A percentile compares a stretch with the other conserved stretches of the same genome.
Evolutionary conservation across 2,113 vertebrate genomes (phyloP).

Genomic region (Tinamus guttatus): DNA sequence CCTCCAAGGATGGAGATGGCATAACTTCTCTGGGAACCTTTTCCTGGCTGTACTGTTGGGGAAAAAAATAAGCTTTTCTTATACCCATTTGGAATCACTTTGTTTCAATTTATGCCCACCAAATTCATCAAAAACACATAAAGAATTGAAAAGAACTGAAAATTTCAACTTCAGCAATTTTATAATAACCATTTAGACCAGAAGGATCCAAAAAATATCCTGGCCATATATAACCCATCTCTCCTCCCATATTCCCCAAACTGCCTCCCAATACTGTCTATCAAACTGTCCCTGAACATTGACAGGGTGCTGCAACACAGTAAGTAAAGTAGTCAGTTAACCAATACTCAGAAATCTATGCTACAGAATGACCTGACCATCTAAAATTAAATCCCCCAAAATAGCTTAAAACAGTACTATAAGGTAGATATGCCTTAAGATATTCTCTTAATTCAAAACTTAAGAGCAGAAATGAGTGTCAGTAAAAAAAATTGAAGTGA

Average conservation of each 20-base stretch:
- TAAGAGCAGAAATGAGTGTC: not conserved
- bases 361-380: not conserved
- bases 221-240: fast-evolving
- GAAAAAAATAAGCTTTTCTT: not conserved
- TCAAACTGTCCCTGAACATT: not conserved
- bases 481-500: not conserved
- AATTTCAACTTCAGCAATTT: not conserved
- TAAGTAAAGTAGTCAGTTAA: not conserved
- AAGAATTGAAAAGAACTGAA: not conserved
- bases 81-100: not conserved
- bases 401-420: not conserved
- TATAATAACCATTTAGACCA: not conserved
- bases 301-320: not conserved
- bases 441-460: not conserved
- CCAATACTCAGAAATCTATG: not conserved
- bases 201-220: not conserved
- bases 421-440: not conserved
- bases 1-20: fast-evolving
- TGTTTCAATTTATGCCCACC: not conserved
- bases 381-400: not conserved
- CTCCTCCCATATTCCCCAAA: not conserved
- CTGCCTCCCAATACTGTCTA: not conserved
- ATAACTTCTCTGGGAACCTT: not conserved
- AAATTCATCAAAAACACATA: not conserved
- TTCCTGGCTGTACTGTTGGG: not conserved